A percentile compares a stretch with the other conserved stretches of the same genome.
Conservation (phyloP, 2,888 invertebrate species). For the Pemphredon lugubris region DNA sequence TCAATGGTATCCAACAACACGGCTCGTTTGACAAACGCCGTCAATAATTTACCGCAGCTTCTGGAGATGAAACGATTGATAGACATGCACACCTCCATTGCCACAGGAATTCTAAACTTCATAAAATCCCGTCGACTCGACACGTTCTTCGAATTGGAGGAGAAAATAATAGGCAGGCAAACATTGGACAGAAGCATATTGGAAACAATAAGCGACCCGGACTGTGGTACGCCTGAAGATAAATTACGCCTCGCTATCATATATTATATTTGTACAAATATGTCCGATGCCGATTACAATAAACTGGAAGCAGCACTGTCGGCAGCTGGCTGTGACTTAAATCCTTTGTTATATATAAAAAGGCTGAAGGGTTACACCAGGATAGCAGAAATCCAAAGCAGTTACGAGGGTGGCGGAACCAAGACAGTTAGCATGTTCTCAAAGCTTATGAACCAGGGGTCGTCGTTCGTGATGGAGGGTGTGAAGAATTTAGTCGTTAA, state of each 20-base stretch:
- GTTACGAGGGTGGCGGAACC: constrained; percentile 95
- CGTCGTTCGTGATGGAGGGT: constrained; percentile 99
- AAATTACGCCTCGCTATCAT: constrained; percentile 96
- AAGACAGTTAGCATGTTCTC: constrained; percentile 99
- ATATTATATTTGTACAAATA: constrained; percentile 90
- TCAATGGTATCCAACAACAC: constrained; percentile 96
- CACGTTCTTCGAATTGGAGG: constrained; percentile 98
- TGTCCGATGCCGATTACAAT: constrained; percentile 87
- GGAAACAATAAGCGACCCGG: constrained; percentile 93
- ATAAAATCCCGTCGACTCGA: constrained; percentile 96
- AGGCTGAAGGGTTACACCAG: constrained; percentile 94
- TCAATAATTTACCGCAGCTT: constrained; percentile 97
- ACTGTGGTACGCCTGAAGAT: constrained; percentile 94
- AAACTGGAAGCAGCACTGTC: constrained; percentile 90
- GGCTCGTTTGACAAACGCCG: constrained; percentile 95
- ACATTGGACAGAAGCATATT: constrained; percentile 91
- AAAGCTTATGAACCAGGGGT: constrained; percentile 97
- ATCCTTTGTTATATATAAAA: constrained; percentile 93
- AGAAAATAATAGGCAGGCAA: constrained; percentile 96
- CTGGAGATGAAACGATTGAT: constrained; percentile 98
- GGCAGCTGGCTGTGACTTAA: constrained; percentile 92
- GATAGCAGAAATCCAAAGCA: constrained; percentile 88
- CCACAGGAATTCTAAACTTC: constrained; percentile 92
- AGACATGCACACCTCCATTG: constrained; percentile 99
- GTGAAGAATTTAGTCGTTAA: constrained; percentile 99